Evolutionary conservation across 2,113 vertebrate genomes (phyloP).

Genomic region (Pleuronectes platessa): DNA sequence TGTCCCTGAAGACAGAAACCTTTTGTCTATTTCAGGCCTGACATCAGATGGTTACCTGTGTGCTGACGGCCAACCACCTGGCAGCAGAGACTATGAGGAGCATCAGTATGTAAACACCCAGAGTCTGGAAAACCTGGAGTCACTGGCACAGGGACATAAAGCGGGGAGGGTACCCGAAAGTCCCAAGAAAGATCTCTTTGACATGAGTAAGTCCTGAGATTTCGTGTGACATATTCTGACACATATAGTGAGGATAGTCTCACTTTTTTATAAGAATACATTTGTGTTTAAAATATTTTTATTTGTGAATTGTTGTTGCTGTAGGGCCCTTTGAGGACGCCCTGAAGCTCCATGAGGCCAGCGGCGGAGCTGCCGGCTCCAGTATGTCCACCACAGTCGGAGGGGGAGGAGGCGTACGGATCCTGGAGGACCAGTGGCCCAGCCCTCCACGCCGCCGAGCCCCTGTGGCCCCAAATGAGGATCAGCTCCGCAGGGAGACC

Average conservation of each 20-base stretch:
- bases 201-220: slow-evolving; percentile 89
- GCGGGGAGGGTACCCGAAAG: slow-evolving; percentile 78
- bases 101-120: slow-evolving; percentile 97
- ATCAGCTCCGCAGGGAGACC: slow-evolving; percentile 89
- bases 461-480: slow-evolving; percentile 92
- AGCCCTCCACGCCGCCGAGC: slow-evolving; percentile 90
- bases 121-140: slow-evolving; percentile 83
- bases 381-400: neutral
- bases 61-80: slow-evolving; percentile 84
- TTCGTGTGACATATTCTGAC: neutral
- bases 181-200: slow-evolving; percentile 95
- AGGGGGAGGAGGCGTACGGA: slow-evolving; percentile 42
- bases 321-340: slow-evolving; percentile 96
- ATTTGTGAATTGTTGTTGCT: neutral
- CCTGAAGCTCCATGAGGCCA: slow-evolving; percentile 89
- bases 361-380: slow-evolving; percentile 56
- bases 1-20: neutral
- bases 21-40: slow-evolving; percentile 64
- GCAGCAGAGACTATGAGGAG: slow-evolving; percentile 89
- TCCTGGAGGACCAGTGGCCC: slow-evolving; percentile 90
- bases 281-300: neutral
- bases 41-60: slow-evolving; percentile 89
- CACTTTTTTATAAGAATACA: neutral
- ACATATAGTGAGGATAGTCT: neutral
- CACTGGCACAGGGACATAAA: slow-evolving; percentile 41